phyloP scores from a whole-genome alignment of 2,113 vertebrate genomes.

The Leucopternis melanops region DNA sequence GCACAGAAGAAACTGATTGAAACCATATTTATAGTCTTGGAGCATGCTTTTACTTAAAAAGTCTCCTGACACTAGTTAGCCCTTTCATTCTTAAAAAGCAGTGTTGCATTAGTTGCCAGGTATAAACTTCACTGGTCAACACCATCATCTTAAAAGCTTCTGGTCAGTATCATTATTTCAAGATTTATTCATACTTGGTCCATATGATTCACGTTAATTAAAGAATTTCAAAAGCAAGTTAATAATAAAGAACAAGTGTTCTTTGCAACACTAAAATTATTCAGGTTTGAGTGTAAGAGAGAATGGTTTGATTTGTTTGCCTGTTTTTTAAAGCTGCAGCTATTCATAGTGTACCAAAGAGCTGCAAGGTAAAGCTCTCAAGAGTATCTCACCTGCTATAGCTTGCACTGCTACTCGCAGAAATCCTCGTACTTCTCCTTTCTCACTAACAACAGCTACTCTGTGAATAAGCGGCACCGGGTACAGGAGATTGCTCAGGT shows the following conservation, averaged over 20 bases:
- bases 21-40: no score
- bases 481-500: constrained; percentile 97
- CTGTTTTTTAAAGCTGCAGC: not conserved
- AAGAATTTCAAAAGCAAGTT: not conserved
- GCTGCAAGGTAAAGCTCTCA: not conserved
- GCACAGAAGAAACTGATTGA: no score
- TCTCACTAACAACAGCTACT: constrained; percentile 95
- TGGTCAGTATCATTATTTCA: not conserved
- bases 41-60: no score
- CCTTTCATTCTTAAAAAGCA: not conserved
- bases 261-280: not conserved
- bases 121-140: not conserved
- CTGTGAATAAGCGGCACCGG: constrained; percentile 94
- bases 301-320: not conserved
- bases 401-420: constrained; percentile 96
- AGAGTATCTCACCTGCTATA: constrained; percentile 82
- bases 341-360: not conserved
- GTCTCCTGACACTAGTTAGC: not conserved
- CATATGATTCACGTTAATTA: not conserved
- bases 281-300: not conserved
- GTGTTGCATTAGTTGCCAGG: not conserved
- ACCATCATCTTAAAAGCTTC: not conserved
- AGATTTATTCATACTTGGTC: not conserved
- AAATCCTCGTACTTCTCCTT: constrained; percentile 93
- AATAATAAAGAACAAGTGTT: not conserved